Base-by-base conservation (phyloP, 2,797 vertebrate genomes). In the Hippopotamyrus pictus region DNA sequence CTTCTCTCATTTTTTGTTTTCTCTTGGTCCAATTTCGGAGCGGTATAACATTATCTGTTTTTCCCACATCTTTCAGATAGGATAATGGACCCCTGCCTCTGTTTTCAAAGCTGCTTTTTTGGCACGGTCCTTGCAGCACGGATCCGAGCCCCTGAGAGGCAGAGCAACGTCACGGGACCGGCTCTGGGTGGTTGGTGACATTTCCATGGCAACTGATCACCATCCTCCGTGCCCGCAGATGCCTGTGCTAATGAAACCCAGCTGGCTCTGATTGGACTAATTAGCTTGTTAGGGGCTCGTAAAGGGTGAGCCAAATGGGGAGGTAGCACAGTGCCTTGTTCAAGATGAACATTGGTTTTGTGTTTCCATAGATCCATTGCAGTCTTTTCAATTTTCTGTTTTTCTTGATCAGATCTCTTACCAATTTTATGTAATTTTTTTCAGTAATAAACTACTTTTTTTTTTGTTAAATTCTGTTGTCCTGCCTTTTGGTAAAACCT, bases 221-320 rank as follows among this genome's bases (percentile, higher is more conserved):
- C 76, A 46, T 44, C 76, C 41, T 62, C 41, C 44, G 8, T 82
- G 41, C 76, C 76, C 76, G 4, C 37, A 82, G 76, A 82, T 44
- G 76, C 41, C 76, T 82, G n/a, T 22, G 76, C 19, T 82, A 82
- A 82, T 82, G 76, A 82, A 82, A 82, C 76, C 76, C 76, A 82
- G 76, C 76, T 82, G 76, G 76, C 76, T 22, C 76, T 82, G 41
- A 82, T 82, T 82, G 41, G 41, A 17, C 76, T 82, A 82, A 82
- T 82, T 82, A 82, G 76, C 76, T 46, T 82, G 76, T 82, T 82
- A 82, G 76, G 76, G 76, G 19, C 76, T 46, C 3, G 41, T 82
- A 46, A 22, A 82, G 76, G 76, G 41, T 82, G 2, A 82, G 41
- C 19, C 8, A 8, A 44, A 82, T 8, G 6, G 41, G 76, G 29